A percentile compares a stretch with the other conserved stretches of the same genome.
These are phyloP conservation scores for Hydraecia micacea DNA, from an alignment of 2,888 invertebrate genomes.

Conservation along the genomic window DNA sequence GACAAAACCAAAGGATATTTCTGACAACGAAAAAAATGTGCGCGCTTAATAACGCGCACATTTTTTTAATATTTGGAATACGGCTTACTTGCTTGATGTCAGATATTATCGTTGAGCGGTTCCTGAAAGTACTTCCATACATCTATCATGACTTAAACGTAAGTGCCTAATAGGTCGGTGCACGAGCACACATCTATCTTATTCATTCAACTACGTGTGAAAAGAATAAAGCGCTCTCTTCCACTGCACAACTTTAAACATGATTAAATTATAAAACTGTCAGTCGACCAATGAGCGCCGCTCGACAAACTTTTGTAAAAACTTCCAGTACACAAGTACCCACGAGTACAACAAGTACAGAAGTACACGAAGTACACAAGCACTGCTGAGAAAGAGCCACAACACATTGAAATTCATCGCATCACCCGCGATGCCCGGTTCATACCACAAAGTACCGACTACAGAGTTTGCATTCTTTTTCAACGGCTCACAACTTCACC, in stretches of 20 bases:
- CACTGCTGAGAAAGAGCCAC: slow-evolving; percentile 16
- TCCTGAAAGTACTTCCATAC: background rate
- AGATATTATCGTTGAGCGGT: background rate
- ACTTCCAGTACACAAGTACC: slow-evolving; percentile 29
- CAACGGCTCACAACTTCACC: slow-evolving; percentile 37
- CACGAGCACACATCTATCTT: background rate
- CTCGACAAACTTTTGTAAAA: slow-evolving; percentile 35
- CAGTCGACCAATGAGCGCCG: slow-evolving; percentile 33
- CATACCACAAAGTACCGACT: slow-evolving; percentile 37
- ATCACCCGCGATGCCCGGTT: slow-evolving; percentile 42
- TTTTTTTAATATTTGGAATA: no score
- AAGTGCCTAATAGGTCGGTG: background rate
- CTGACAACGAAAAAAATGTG: background rate
- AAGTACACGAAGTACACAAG: slow-evolving; percentile 10
- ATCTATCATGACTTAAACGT: background rate
- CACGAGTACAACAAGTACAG: slow-evolving; percentile 2
- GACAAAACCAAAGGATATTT: background rate
- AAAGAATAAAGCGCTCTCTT: slow-evolving; percentile 19
- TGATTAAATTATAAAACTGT: slow-evolving; percentile 51
- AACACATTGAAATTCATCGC: slow-evolving; percentile 62
- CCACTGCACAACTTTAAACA: slow-evolving; percentile 28
- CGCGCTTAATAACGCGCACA: no score
- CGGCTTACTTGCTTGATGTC: background rate
- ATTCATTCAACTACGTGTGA: background rate
- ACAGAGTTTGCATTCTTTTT: slow-evolving; percentile 45